Evolutionary conservation across 2,888 invertebrate species (phyloP), one percentile per base, ranked within the genome.

Genomic region (Rhyacophila evoluta): DNA sequence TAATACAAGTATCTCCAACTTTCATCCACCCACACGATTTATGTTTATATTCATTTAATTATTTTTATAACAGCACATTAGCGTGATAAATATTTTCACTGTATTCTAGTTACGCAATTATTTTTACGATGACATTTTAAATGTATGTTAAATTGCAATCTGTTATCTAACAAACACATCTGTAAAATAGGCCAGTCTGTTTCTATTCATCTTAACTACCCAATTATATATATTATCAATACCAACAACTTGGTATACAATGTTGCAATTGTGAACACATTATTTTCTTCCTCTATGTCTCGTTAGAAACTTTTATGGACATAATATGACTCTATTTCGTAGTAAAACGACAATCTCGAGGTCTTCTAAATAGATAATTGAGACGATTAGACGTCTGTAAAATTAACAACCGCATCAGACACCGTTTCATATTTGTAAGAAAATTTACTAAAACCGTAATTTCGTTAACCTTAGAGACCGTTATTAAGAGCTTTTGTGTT

Each of bases 381-480:
- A 3, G 55, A 55, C 55, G 55, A 55, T 55, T 25, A 55, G 2
- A 15, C 15, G 25, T 19, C 10, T 55, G 19, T 55, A 55, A 55
- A 55, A 55, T 55, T 25, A 55, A 55, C 19, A 55, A 55, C 55
- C 55, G 55, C 55, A 55, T 55, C 55, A 25, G 25, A 55, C 55
- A 55, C 55, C 55, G 25, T 55, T 55, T 19, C 55, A 55, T 2
- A 55, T 8, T 25, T 15, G 10, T 10, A 4, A 55, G 55, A 55
- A 55, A 8, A 4, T 55, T 25, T 33, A 33, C 25, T n/a, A n/a
- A 41, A 41, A 5, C 3, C 10, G 55, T 55, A 19, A 55, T 55
- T 55, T 19, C 1, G 55, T 25, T 25, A 25, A 55, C 25, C 55
- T 55, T 10, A 55, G 1, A 8, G 10, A 1, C 1, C 25, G 12